Conservation (phyloP, 2,113 vertebrate genomes). For the Emydocephalus ijimae region DNA sequence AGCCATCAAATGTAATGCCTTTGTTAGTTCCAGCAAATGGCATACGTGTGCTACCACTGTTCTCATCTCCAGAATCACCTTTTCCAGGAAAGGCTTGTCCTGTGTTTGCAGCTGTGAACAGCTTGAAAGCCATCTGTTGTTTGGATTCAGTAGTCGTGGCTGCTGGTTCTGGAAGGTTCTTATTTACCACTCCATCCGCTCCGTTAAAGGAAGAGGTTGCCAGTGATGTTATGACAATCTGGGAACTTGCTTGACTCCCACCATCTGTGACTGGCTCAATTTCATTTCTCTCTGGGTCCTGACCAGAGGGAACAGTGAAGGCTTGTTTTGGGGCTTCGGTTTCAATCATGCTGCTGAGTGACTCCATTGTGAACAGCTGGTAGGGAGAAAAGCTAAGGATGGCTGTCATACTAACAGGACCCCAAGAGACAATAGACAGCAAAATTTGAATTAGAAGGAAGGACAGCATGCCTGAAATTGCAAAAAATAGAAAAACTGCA, state of each 20-base stretch:
- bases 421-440: constrained; percentile 24
- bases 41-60: neutral
- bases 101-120: constrained; percentile 23
- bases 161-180: constrained; percentile 25
- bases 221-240: constrained; percentile 16
- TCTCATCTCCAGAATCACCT: neutral
- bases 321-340: constrained; percentile 32
- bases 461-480: constrained; percentile 37
- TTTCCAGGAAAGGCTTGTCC: constrained; percentile 13
- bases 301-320: constrained; percentile 33
- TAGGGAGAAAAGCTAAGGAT: constrained; percentile 18
- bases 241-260: neutral
- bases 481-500: neutral
- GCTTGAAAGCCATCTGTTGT: constrained; percentile 43
- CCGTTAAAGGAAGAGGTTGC: constrained; percentile 24
- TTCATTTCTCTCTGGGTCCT: constrained; percentile 27
- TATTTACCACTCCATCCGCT: constrained; percentile 44
- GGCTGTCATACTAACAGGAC: constrained; percentile 19
- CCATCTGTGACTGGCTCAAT: constrained; percentile 37
- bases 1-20: constrained; percentile 13
- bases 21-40: constrained; percentile 15
- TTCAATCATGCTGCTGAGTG: constrained; percentile 13
- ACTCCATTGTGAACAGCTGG: constrained; percentile 22
- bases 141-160: constrained; percentile 3
- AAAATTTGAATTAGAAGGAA: constrained; percentile 24